Evolutionary conservation across 2,888 invertebrate species (phyloP).

Genomic region (Athripsodes cinereus): DNA sequence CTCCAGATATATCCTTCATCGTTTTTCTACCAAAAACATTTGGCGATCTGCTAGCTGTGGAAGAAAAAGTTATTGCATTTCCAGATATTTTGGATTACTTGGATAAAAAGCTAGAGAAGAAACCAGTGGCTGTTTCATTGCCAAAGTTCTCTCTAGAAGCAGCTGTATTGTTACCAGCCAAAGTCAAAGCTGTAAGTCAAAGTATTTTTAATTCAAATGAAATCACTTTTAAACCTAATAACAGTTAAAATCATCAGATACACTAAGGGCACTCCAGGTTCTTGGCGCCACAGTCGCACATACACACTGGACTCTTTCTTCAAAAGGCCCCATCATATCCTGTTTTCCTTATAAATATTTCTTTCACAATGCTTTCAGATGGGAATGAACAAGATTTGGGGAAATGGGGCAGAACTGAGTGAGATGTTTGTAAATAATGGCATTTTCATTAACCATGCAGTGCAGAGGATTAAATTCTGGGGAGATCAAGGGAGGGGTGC

Average conservation of each 20-base stretch:
- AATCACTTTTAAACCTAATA: too few species aligned
- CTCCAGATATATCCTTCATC: constrained; percentile 38
- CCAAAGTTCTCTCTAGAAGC: constrained; percentile 46
- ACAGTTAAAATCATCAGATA: too few species aligned
- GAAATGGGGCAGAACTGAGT: constrained; percentile 12
- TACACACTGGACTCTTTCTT: too few species aligned
- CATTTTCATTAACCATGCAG: constrained; percentile 35
- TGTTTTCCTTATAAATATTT: too few species aligned
- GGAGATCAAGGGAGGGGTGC: constrained; percentile 46
- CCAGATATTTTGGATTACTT: constrained; percentile 31
- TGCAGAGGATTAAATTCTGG: constrained; percentile 49
- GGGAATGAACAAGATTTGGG: constrained; percentile 50
- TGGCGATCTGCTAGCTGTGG: constrained; percentile 34
- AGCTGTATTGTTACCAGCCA: constrained; percentile 43
- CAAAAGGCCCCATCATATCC: too few species aligned
- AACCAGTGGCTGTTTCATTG: constrained; percentile 38
- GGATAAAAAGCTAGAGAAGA: constrained; percentile 31
- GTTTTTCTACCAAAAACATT: constrained; percentile 38
- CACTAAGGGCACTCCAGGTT: too few species aligned
- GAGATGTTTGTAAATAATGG: constrained; percentile 12
- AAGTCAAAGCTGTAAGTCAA: constrained; percentile 35
- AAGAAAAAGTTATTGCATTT: constrained; percentile 30
- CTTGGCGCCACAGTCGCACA: too few species aligned
- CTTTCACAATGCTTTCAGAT: constrained; percentile 36
- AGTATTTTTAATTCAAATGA: too few species aligned